These are phyloP conservation scores for Acanthurus leucopareius DNA, from an alignment of 2,797 vertebrate species.

Conservation along the genomic window DNA sequence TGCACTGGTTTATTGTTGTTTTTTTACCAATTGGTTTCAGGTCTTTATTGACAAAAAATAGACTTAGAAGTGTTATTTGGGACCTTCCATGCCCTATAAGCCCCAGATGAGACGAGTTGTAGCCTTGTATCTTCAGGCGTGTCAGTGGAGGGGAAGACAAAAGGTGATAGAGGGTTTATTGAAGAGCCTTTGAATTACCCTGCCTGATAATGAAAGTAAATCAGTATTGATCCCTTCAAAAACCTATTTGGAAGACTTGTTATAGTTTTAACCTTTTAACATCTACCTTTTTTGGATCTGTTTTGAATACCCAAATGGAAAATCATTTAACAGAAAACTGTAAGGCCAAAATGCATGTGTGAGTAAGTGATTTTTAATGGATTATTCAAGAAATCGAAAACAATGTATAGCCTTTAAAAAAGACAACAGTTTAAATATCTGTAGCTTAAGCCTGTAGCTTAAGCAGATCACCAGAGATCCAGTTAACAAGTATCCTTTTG, in stretches of 20 bases:
- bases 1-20: background rate
- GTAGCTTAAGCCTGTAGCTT: no score
- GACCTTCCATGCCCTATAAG: slow-evolving; percentile 7
- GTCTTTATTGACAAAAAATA: slow-evolving; percentile 13
- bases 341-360: no score
- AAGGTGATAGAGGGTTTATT: slow-evolving; percentile 19
- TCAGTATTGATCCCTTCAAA: slow-evolving; percentile 33
- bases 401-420: no score
- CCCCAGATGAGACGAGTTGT: background rate
- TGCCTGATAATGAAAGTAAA: slow-evolving; percentile 23
- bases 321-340: no score
- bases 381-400: no score
- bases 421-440: no score
- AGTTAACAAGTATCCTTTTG: background rate
- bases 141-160: slow-evolving; percentile 6
- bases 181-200: slow-evolving; percentile 18
- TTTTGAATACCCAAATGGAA: no score
- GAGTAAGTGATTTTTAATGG: no score
- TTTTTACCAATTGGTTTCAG: slow-evolving; percentile 8
- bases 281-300: no score
- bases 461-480: no score
- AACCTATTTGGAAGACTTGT: slow-evolving; percentile 24
- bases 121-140: background rate
- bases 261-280: background rate
- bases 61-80: background rate